These are phyloP conservation scores for Daubentonia madagascariensis DNA, from an alignment of 2,113 vertebrate species.

Conservation along the genomic window DNA sequence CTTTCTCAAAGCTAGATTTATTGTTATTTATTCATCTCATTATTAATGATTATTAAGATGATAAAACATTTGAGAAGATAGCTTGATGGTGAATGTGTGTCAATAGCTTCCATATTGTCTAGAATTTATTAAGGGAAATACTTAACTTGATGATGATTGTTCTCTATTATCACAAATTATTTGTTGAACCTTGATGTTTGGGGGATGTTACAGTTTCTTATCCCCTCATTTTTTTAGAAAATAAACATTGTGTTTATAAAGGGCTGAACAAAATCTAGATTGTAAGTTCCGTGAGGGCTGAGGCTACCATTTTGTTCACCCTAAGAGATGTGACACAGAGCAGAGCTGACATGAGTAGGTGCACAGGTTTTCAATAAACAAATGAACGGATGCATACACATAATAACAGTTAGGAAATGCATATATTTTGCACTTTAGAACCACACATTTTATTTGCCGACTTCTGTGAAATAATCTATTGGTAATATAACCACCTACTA, in stretches of 20 bases:
- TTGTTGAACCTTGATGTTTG: not conserved
- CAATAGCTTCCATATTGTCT: not conserved
- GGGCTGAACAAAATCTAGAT: not conserved
- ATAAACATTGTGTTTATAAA: not conserved
- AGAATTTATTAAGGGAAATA: constrained; percentile 6
- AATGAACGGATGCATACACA: not conserved
- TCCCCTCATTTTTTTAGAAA: not conserved
- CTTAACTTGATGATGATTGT: not conserved
- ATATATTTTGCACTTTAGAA: not conserved
- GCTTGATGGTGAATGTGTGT: not conserved
- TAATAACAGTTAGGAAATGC: not conserved
- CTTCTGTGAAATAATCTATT: not conserved
- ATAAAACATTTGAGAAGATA: not conserved
- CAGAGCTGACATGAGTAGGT: not conserved
- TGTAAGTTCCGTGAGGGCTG: not conserved
- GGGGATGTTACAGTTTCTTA: not conserved
- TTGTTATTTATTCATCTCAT: not conserved
- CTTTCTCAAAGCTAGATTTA: not conserved
- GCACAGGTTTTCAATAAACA: not conserved
- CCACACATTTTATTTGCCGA: not conserved
- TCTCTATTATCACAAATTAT: not conserved
- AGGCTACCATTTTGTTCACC: not conserved
- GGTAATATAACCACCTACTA: not conserved
- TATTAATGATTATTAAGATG: not conserved
- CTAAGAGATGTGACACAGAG: not conserved